Evolutionary conservation across 1,140 invertebrate genomes (phyloP).

Genomic region (Drosophila nasuta): DNA sequence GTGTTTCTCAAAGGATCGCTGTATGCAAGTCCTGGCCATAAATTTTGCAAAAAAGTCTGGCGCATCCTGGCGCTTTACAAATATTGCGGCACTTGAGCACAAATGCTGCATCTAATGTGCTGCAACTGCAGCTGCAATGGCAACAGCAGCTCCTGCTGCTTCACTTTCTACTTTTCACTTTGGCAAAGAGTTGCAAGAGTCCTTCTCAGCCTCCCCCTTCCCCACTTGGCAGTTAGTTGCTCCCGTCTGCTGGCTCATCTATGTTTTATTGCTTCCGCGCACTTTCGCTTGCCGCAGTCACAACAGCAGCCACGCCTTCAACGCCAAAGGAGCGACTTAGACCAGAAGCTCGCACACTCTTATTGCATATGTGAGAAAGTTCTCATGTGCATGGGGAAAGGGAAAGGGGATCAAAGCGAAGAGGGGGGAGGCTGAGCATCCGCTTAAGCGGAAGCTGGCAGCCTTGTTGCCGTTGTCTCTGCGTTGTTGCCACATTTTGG

Average conservation of each 20-base stretch:
- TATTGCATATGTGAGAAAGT: slow-evolving; percentile 72
- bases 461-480: slow-evolving; percentile 61
- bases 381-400: slow-evolving; percentile 66
- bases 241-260: slow-evolving; percentile 25
- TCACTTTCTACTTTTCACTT: slow-evolving; percentile 54
- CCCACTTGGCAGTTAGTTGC: not conserved
- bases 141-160: slow-evolving; percentile 21
- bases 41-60: slow-evolving; percentile 52
- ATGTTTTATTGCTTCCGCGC: slow-evolving; percentile 82
- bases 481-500: slow-evolving; percentile 76
- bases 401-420: not conserved
- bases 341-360: slow-evolving; percentile 43
- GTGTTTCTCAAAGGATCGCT: not conserved
- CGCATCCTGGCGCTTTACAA: slow-evolving; percentile 62
- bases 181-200: slow-evolving; percentile 36
- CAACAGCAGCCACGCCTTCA: not conserved
- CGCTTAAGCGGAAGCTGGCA: slow-evolving; percentile 63
- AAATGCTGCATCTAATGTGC: slow-evolving; percentile 70
- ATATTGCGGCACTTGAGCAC: slow-evolving; percentile 76
- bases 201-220: not conserved
- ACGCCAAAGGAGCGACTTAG: slow-evolving; percentile 17
- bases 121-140: slow-evolving; percentile 28
- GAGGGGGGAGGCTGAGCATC: slow-evolving; percentile 38
- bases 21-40: slow-evolving; percentile 39
- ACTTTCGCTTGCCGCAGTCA: slow-evolving; percentile 68